Percentiles rank a stretch among this genome's conserved stretches.
phyloP scores from a whole-genome alignment of 1,140 invertebrate genomes.

The Oscheius sp. region DNA sequence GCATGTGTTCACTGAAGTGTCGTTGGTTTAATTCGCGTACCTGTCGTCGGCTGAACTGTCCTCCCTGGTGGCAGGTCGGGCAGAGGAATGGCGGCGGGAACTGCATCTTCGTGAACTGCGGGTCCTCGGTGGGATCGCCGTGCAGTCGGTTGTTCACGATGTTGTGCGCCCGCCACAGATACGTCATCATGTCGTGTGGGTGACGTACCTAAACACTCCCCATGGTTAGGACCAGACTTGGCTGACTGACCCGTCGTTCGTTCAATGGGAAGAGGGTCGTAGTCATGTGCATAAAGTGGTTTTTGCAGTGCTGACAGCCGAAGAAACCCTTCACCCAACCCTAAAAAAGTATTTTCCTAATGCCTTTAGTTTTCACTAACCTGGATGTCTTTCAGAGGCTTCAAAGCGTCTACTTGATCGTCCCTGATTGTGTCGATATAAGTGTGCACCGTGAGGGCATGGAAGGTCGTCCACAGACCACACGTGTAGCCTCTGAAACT shows the following conservation, averaged over 20 bases:
- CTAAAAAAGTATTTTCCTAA: not conserved
- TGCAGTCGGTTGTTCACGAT: conserved; percentile 59
- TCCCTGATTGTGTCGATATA: conserved; percentile 66
- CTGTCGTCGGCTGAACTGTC: conserved; percentile 57
- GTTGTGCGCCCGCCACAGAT: conserved; percentile 60
- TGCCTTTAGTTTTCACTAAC: not conserved
- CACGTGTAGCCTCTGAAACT: conserved; percentile 90
- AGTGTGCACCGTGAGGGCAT: conserved; percentile 79
- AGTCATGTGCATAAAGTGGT: conserved; percentile 61
- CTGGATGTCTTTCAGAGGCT: conserved; percentile 56
- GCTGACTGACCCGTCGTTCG: conserved; percentile 52
- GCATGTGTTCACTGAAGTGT: not conserved
- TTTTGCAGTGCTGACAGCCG: conserved; percentile 55
- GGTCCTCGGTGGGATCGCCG: conserved; percentile 57
- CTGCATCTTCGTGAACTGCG: conserved; percentile 60
- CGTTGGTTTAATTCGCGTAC: not conserved
- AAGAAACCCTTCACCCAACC: conserved; percentile 60
- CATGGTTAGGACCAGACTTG: not conserved
- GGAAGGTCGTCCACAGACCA: conserved; percentile 90
- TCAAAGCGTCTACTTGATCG: conserved; percentile 46
- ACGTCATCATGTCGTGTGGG: conserved; percentile 58
- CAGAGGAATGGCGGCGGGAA: conserved; percentile 60
- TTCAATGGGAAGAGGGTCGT: conserved; percentile 59
- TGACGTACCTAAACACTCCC: conserved; percentile 48
- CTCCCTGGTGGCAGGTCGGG: conserved; percentile 57